Evolutionary conservation across 1,140 invertebrate genomes (phyloP).

Genomic region (Dinoponera quadriceps): DNA sequence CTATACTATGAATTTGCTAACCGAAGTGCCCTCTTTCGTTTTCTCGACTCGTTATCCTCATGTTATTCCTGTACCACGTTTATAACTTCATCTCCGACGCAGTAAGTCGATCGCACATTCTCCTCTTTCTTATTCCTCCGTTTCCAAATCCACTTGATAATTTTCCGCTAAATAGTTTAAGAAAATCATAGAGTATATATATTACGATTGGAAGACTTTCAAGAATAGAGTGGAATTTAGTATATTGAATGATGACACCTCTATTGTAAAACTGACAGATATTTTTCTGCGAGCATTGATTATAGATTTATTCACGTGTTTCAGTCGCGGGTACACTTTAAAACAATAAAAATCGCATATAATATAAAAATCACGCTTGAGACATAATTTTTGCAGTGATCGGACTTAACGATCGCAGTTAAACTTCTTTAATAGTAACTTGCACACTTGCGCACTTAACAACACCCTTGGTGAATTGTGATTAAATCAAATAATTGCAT

Average conservation of each 20-base stretch:
- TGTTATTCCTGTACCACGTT: not conserved
- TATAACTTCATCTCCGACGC: not conserved
- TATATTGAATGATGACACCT: conserved; percentile 18
- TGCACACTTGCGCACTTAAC: not conserved
- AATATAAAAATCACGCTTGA: no score
- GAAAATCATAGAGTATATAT: not conserved
- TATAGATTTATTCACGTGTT: not conserved
- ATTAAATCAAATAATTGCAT: no score
- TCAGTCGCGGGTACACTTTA: not conserved
- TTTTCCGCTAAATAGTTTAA: not conserved
- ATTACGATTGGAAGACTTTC: not conserved
- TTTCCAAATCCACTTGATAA: not conserved
- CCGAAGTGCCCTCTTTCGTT: not conserved
- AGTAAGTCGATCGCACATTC: conserved; percentile 11
- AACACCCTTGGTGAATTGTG: no score
- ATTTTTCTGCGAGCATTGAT: not conserved
- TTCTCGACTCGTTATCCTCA: not conserved
- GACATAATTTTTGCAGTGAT: not conserved
- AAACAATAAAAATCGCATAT: not conserved
- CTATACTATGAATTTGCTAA: not conserved
- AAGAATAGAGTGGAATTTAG: conserved; percentile 2
- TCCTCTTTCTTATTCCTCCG: not conserved
- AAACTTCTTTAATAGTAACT: not conserved
- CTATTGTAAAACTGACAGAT: not conserved
- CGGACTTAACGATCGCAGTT: not conserved